Base-by-base conservation (phyloP, 1,140 invertebrate genomes). In the Lucilia cuprina region DNA sequence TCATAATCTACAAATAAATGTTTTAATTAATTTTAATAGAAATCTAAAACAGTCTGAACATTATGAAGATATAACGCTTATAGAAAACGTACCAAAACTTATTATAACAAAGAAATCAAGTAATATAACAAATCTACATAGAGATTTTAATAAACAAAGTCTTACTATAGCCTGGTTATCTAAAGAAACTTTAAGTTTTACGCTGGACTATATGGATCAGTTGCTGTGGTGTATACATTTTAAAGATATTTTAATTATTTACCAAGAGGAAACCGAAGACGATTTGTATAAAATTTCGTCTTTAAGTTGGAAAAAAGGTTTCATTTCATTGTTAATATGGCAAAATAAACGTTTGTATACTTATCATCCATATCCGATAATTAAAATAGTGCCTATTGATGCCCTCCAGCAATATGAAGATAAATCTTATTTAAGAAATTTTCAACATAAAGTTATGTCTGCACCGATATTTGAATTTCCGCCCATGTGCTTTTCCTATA, bases 321-420 rank as follows among this genome's bases (percentile, higher is more conserved):
- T 80, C 5, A 13, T 21, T n/a, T 80, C 77, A 7, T 41, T 49
- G 5, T 21, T 80, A 25, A 2, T 80, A 25, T 80, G 77, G 77
- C 8, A 19, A 2, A 49, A 80, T 10, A 14, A 49, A 10, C 14
- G 9, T 21, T 49, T 80, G 2, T 80, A 14, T 25, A 80, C 21
- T 4, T 80, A 80, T 80, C 77, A 80, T 80, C 77, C 77, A 8
- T 80, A 80, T 80, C 77, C 77, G 2, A 21, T 2, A 17, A 80
- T 80, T 25, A 49, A 49, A 50, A 13, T 80, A 50, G 14, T 17
- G 1, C n/a, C 1, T 3, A 13, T 80, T 25, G 2, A 50, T 25
- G 25, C 13, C 49, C n/a, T 49, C 3, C 2, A n/a, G 13, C 41
- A 80, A 2, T 80, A 49, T 19, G n/a, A 5, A 5, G 19, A 80